Evolutionary conservation across 2,797 vertebrate species (phyloP), one percentile per base, ranked within the genome.

Genomic region (Nyctalus aviator): DNA sequence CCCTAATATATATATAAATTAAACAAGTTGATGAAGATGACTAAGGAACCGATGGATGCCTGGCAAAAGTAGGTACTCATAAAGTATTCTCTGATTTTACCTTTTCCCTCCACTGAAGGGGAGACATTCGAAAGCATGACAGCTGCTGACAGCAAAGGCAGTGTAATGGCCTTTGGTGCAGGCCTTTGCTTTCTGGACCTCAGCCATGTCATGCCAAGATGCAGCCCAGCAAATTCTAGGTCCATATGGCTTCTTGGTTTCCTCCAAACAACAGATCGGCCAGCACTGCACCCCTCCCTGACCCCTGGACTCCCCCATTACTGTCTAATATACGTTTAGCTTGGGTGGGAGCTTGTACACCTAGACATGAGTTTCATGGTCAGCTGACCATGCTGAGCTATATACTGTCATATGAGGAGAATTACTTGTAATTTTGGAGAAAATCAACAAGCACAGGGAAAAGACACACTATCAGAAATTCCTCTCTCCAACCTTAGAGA

Each of bases 341-440:
- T 46, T 11, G 23, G n/a, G 30, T 8, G 25, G 84, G 35, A 55
- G 27, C 57, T 23, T 20, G 55, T 18, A 32, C 8, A 35, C 20
- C 3, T 48, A 86, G 85, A 73, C 20, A n/a, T 53, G 62, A 25
- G 37, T 30, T 84, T 75, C 71, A 27, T 2, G 10, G 8, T 85
- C 50, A 86, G 62, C 48, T n/a, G 46, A 48, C 41, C 84, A 27
- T 11, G 27, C 59, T 21, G 20, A 72, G 50, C 66, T 64, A 7
- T 18, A 25, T 35, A 14, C 37, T 23, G 25, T 78, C 73, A 41
- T 13, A 21, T 27, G 72, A 81, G 35, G 23, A 71, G 71, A 84
- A 88, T 69, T 69, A 87, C 44, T 32, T 55, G 53, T 20, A 8
- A 64, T 69, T 69, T n/a, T n/a, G 62, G 76, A 90, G 89, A 84